Evolutionary conservation across 2,888 invertebrate species (phyloP).

Genomic region (Bombylius major): DNA sequence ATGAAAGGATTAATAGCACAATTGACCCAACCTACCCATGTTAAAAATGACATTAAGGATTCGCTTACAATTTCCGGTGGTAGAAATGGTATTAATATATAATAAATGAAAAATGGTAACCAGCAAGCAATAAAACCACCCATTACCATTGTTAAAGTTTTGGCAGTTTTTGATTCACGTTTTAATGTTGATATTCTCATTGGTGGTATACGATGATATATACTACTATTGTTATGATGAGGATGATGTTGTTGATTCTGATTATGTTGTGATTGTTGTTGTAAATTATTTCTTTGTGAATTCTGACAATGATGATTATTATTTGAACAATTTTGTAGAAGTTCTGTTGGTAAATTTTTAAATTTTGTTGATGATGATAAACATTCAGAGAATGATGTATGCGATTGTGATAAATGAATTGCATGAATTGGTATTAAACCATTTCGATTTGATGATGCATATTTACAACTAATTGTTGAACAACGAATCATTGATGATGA

Average conservation of each 20-base stretch:
- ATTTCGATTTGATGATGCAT: slow-evolving; percentile 8
- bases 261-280: slow-evolving; percentile 9
- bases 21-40: slow-evolving; percentile 85
- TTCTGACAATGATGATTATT: slow-evolving; percentile 7
- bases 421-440: slow-evolving; percentile 18
- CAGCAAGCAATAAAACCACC: slow-evolving; percentile 81
- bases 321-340: not conserved
- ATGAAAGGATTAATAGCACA: slow-evolving; percentile 85
- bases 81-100: slow-evolving; percentile 69
- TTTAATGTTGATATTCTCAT: slow-evolving; percentile 53
- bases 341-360: not conserved
- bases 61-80: slow-evolving; percentile 46
- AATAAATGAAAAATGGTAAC: slow-evolving; percentile 78
- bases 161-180: slow-evolving; percentile 75
- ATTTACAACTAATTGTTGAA: slow-evolving; percentile 25
- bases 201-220: slow-evolving; percentile 26
- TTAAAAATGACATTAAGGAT: slow-evolving; percentile 59
- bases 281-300: slow-evolving; percentile 8
- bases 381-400: slow-evolving; percentile 24
- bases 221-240: slow-evolving; percentile 16
- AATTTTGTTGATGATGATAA: slow-evolving; percentile 12
- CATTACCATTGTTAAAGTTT: slow-evolving; percentile 76
- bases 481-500: slow-evolving; percentile 27
- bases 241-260: slow-evolving; percentile 12
- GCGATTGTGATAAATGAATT: slow-evolving; percentile 25